These are phyloP conservation scores for Papilio gigon DNA, from an alignment of 2,888 invertebrate genomes.

Conservation along the genomic window DNA sequence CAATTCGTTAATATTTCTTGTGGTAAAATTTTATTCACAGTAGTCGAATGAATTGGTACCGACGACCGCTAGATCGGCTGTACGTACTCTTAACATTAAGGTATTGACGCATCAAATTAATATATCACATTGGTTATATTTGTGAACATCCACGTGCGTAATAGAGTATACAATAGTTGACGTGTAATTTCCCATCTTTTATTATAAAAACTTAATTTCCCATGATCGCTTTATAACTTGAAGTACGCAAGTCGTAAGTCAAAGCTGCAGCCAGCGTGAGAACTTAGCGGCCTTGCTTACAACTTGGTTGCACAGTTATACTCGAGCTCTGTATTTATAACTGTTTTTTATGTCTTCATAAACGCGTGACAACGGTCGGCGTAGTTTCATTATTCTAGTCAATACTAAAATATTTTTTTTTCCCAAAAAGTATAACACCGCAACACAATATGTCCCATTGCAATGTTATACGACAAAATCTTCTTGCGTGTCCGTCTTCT, in stretches of 20 bases:
- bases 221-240: slow-evolving; percentile 51
- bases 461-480: background rate
- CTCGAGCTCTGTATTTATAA: slow-evolving; percentile 42
- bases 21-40: too few relatives aligned
- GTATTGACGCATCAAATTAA: too few relatives aligned
- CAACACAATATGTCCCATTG: too few relatives aligned
- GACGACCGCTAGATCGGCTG: too few relatives aligned
- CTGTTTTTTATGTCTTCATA: slow-evolving; percentile 28
- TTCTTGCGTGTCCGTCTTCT: too few relatives aligned
- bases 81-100: too few relatives aligned
- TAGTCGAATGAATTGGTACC: too few relatives aligned
- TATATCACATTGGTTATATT: too few relatives aligned
- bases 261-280: slow-evolving; percentile 59
- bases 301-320: slow-evolving; percentile 49
- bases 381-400: slow-evolving; percentile 4
- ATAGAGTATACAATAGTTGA: slow-evolving; percentile 34
- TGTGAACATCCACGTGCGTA: too few relatives aligned
- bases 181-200: slow-evolving; percentile 43
- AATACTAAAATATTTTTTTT: too few relatives aligned
- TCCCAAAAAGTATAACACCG: too few relatives aligned
- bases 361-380: slow-evolving; percentile 12
- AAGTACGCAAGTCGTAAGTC: slow-evolving; percentile 25
- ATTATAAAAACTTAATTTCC: slow-evolving; percentile 50
- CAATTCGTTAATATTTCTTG: too few relatives aligned
- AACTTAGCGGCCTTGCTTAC: slow-evolving; percentile 71